Percentiles rank a stretch among this genome's conserved stretches.
These are phyloP conservation scores for Aphaenogaster floridana DNA, from an alignment of 1,140 invertebrate species.

Conservation along the genomic window DNA sequence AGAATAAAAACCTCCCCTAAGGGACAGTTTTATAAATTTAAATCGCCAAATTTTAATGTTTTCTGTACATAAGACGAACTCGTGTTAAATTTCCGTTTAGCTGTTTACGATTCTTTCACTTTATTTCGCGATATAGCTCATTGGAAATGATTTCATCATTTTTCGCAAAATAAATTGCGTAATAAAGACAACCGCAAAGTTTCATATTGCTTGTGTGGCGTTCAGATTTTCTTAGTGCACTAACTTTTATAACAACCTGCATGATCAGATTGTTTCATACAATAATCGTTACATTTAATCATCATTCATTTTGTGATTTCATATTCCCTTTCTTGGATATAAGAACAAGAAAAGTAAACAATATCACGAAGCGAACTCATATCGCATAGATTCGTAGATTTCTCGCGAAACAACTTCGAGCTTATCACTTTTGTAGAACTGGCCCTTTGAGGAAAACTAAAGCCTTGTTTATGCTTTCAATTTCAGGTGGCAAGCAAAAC, in stretches of 20 bases:
- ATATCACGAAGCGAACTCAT: constrained; percentile 63
- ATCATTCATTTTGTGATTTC: constrained; percentile 48
- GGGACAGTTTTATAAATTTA: constrained; percentile 85
- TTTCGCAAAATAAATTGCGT: constrained; percentile 36
- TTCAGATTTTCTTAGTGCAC: constrained; percentile 62
- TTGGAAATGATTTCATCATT: constrained; percentile 68
- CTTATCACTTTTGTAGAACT: constrained; percentile 84
- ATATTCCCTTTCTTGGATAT: constrained; percentile 71
- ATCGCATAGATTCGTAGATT: constrained; percentile 61
- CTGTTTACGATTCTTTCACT: constrained; percentile 65
- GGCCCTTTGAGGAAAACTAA: constrained; percentile 84
- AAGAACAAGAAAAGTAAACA: constrained; percentile 66
- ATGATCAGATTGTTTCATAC: constrained; percentile 65
- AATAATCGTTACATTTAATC: constrained; percentile 51
- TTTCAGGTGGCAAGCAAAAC: constrained; percentile 86
- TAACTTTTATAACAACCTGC: constrained; percentile 68
- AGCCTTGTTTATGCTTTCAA: constrained; percentile 78
- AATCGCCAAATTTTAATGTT: constrained; percentile 49
- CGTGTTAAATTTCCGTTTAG: constrained; percentile 72
- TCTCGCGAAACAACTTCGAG: constrained; percentile 74
- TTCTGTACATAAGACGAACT: constrained; percentile 48
- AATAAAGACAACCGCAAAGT: constrained; percentile 37
- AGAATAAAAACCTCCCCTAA: constrained; percentile 84
- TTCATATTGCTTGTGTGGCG: constrained; percentile 42
- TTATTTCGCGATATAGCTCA: constrained; percentile 75